phyloP scores from a whole-genome alignment of 2,797 vertebrate genomes.

The Acrossocheilus wenchowensis region DNA sequence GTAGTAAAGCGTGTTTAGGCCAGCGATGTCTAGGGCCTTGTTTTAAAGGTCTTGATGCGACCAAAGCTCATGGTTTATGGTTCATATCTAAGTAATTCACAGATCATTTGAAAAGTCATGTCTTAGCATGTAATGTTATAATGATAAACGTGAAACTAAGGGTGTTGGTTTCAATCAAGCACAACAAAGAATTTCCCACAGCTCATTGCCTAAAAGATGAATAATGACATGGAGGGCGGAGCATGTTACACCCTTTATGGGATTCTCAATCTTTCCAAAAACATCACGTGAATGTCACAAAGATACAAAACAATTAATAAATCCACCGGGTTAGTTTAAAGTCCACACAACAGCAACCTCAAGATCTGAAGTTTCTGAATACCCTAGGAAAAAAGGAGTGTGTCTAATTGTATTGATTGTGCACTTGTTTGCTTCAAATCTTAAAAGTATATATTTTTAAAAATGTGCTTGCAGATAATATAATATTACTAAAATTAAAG shows the following conservation, averaged over 20 bases:
- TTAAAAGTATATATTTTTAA: not conserved
- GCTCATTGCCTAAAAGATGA: constrained; percentile 38
- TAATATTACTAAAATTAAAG: not conserved
- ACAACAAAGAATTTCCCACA: constrained; percentile 46
- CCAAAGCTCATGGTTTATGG: constrained; percentile 15
- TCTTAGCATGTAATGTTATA: constrained; percentile 37
- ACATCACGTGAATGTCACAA: constrained; percentile 23
- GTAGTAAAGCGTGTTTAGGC: constrained; percentile 22
- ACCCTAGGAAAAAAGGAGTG: not conserved
- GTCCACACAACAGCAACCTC: not conserved
- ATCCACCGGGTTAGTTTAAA: not conserved
- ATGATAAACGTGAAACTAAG: constrained; percentile 45
- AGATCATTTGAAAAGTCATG: constrained; percentile 36
- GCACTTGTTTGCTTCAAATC: not conserved
- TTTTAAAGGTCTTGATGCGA: constrained; percentile 17
- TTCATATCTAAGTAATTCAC: constrained; percentile 43
- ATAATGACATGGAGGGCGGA: constrained; percentile 50
- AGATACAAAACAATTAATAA: constrained; percentile 28
- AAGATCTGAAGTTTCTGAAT: not conserved
- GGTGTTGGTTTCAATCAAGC: constrained; percentile 50
- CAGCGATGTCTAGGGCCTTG: not conserved
- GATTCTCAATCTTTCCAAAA: constrained; percentile 35
- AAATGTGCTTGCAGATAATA: not conserved
- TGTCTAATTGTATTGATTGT: not conserved
- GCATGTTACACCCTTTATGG: constrained; percentile 51